phyloP scores from a whole-genome alignment of 2,888 invertebrate genomes.

The Urechis unicinctus region DNA sequence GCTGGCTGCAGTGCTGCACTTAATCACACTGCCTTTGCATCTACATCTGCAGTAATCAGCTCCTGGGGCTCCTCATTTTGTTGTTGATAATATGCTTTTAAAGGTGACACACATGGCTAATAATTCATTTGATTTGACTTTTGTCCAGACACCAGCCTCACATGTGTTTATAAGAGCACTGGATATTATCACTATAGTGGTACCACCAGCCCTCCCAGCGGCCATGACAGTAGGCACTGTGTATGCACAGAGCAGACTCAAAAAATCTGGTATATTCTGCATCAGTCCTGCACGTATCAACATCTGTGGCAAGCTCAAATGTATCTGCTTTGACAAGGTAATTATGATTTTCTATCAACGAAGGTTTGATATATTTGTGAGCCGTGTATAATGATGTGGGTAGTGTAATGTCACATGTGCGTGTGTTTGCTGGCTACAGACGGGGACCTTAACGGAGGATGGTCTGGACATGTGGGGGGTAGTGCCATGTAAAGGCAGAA shows the following conservation, averaged over 20 bases:
- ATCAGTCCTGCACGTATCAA: constrained; percentile 90
- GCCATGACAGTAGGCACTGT: constrained; percentile 93
- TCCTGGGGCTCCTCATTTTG: neutral
- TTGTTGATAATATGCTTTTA: neutral
- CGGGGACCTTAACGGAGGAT: constrained; percentile 84
- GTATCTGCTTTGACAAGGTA: constrained; percentile 84
- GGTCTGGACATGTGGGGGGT: constrained; percentile 82
- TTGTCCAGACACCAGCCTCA: constrained; percentile 1
- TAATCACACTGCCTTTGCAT: neutral
- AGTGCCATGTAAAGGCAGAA: constrained; percentile 56
- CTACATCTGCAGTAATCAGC: neutral
- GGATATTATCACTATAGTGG: constrained; percentile 89
- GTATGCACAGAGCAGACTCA: constrained; percentile 79
- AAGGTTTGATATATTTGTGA: neutral
- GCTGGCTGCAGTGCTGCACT: neutral
- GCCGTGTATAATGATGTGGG: neutral
- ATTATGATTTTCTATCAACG: constrained; percentile 5
- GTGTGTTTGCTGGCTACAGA: too few relatives aligned
- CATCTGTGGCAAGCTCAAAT: constrained; percentile 64
- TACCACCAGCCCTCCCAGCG: constrained; percentile 90
- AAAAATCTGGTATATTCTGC: constrained; percentile 75
- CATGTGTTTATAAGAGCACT: constrained; percentile 62
- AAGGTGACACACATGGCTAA: too few relatives aligned
- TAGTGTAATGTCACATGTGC: neutral
- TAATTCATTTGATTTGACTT: too few relatives aligned